Conservation (phyloP, 1,140 invertebrate genomes). For the Diploscapter pachys region DNA sequence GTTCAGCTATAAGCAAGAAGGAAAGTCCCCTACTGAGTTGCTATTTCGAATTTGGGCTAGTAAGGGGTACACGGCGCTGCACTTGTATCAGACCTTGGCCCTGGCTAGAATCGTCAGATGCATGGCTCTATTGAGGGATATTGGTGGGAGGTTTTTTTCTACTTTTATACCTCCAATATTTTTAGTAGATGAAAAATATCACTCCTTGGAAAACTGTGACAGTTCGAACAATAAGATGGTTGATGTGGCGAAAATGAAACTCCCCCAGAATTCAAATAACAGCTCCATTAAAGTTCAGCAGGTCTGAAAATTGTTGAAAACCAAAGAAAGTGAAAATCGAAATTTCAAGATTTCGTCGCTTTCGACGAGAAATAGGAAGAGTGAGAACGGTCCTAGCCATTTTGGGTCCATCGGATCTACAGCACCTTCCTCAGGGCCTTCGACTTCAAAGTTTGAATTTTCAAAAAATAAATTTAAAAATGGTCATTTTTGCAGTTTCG, state of each 20-base stretch:
- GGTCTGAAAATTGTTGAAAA: neutral
- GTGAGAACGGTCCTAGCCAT: neutral
- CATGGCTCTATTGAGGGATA: neutral
- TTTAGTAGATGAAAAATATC: constrained; percentile 58
- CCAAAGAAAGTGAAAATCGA: too few species aligned
- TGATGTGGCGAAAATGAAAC: constrained; percentile 63
- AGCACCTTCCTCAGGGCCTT: neutral
- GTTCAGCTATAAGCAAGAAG: constrained; percentile 58
- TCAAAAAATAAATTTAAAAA: constrained; percentile 60
- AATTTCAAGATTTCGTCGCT: neutral
- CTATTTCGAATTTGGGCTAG: constrained; percentile 71
- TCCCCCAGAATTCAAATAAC: constrained; percentile 61
- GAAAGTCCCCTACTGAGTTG: constrained; percentile 69
- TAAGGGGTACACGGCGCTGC: constrained; percentile 67
- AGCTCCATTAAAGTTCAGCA: neutral
- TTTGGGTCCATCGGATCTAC: neutral
- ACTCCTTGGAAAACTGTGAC: constrained; percentile 68
- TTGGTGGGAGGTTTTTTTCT: constrained; percentile 5
- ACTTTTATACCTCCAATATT: constrained; percentile 53
- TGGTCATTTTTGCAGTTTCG: constrained; percentile 61
- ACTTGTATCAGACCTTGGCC: too few species aligned
- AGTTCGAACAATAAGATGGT: constrained; percentile 72
- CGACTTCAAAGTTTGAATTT: constrained; percentile 59
- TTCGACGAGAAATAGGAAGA: neutral
- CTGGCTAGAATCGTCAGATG: neutral